A percentile compares a stretch with the other conserved stretches of the same genome.
Evolutionary conservation across 2,797 vertebrate species (phyloP).

Genomic region (Urophycis tenuis): DNA sequence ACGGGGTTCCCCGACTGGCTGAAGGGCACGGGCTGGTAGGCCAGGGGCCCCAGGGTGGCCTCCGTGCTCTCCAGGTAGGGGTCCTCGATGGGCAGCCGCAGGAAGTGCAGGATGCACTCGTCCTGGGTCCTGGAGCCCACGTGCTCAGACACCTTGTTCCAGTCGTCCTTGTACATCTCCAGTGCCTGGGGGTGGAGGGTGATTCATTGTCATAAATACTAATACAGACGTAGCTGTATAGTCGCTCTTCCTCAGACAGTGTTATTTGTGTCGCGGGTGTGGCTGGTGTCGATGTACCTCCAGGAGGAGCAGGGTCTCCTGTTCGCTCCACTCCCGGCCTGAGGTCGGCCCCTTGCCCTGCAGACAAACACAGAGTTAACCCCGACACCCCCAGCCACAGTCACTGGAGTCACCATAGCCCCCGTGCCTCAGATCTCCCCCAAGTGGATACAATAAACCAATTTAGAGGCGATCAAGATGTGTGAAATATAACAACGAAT

Average conservation of each 20-base stretch:
- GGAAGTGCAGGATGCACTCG: constrained; percentile 94
- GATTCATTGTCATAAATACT: not conserved
- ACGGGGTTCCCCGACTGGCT: constrained; percentile 97
- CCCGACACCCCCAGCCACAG: not conserved
- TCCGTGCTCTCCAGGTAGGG: constrained; percentile 90
- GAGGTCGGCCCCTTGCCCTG: constrained; percentile 82
- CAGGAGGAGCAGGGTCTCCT: constrained; percentile 89
- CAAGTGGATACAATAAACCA: not conserved
- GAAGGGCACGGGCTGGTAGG: constrained; percentile 95
- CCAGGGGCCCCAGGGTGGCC: constrained; percentile 83
- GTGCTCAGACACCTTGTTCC: constrained; percentile 98
- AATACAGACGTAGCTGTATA: not conserved
- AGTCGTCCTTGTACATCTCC: constrained; percentile 98
- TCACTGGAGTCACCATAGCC: not conserved
- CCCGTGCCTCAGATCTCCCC: not conserved
- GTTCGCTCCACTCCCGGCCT: constrained; percentile 92
- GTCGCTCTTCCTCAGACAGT: not conserved
- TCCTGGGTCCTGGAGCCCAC: constrained; percentile 94
- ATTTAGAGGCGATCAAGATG: not conserved
- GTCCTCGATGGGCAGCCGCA: constrained; percentile 92
- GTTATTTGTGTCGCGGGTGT: constrained; percentile 38
- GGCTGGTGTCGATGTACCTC: constrained; percentile 74
- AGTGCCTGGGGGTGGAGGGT: constrained; percentile 71
- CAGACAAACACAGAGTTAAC: not conserved
- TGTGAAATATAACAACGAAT: not conserved